Conservation (phyloP, 2,888 invertebrate species). For the Polymixis lichenea region DNA sequence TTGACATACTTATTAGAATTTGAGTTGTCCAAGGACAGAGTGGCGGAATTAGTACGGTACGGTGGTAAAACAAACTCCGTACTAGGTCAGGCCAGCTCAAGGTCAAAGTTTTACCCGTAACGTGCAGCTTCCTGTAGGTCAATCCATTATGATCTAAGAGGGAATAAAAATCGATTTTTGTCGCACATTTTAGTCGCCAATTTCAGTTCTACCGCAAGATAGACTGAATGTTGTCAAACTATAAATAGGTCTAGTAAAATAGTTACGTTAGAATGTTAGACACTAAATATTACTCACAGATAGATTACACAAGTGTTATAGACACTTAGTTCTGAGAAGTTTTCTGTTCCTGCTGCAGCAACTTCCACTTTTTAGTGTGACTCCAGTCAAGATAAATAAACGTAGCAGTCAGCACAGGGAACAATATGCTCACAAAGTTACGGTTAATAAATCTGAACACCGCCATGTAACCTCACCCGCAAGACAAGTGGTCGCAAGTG, state of each 20-base stretch:
- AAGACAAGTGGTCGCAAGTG: slow-evolving; percentile 34
- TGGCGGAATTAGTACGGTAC: no score
- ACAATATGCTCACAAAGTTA: slow-evolving; percentile 92
- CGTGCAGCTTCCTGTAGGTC: neutral
- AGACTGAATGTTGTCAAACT: neutral
- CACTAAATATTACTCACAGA: slow-evolving; percentile 24
- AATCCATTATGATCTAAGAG: no score
- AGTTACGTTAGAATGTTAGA: neutral
- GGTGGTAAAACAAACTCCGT: neutral
- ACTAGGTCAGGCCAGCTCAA: neutral
- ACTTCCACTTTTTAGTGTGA: slow-evolving; percentile 94
- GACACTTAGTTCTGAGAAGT: slow-evolving; percentile 16
- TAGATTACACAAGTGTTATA: slow-evolving; percentile 35
- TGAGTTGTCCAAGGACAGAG: neutral
- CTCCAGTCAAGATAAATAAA: slow-evolving; percentile 94
- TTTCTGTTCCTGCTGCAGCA: slow-evolving; percentile 75
- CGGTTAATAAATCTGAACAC: slow-evolving; percentile 87
- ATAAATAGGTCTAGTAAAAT: slow-evolving; percentile 10
- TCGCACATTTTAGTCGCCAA: neutral
- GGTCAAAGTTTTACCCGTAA: neutral
- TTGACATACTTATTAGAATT: neutral
- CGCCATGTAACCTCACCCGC: slow-evolving; percentile 86
- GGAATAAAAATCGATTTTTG: neutral
- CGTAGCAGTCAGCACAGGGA: slow-evolving; percentile 91
- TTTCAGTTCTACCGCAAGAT: neutral